Evolutionary conservation across 2,113 vertebrate genomes (phyloP).

Genomic region (Apaloderma vittatum): DNA sequence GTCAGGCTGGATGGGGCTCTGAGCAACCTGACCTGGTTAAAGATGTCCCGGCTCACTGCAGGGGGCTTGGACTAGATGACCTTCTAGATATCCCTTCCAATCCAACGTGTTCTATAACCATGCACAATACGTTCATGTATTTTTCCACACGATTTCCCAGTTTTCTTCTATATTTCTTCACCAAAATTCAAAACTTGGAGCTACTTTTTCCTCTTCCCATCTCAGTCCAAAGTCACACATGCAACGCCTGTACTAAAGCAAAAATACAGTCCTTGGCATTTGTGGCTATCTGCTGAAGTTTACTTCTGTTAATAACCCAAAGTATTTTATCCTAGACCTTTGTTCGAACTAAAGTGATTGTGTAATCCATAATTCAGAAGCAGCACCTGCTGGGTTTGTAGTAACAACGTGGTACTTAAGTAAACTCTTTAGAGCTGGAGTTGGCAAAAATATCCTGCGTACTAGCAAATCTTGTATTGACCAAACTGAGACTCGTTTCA

Average conservation of each 20-base stretch:
- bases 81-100: no score
- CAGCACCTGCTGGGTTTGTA: conserved; percentile 27
- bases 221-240: not conserved
- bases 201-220: not conserved
- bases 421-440: not conserved
- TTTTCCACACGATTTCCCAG: not conserved
- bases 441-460: not conserved
- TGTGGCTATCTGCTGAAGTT: not conserved
- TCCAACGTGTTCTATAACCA: no score
- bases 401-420: not conserved
- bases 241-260: not conserved
- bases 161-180: not conserved
- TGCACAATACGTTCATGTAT: not conserved
- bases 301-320: not conserved
- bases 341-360: not conserved
- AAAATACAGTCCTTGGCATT: not conserved
- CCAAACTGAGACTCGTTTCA: not conserved
- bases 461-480: not conserved
- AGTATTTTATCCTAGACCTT: not conserved
- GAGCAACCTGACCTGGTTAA: no score
- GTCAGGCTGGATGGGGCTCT: no score
- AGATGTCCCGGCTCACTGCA: no score
- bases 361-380: conserved; percentile 30
- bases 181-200: not conserved
- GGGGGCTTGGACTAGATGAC: no score